These are phyloP conservation scores for Hipparchia semele DNA, from an alignment of 2,888 invertebrate genomes.

Conservation along the genomic window DNA sequence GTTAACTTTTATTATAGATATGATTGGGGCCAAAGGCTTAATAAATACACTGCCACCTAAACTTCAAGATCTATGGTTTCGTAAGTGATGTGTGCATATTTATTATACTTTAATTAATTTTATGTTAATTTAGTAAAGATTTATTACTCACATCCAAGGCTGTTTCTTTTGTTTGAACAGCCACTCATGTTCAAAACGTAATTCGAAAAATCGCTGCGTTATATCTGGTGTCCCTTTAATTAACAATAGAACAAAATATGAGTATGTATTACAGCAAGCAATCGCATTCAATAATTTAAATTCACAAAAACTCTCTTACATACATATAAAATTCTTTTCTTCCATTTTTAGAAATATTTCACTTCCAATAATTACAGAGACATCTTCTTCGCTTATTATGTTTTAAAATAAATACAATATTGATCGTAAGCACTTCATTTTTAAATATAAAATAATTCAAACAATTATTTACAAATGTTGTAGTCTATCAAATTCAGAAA, in stretches of 20 bases:
- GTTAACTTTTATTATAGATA: no score
- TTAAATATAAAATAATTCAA: not conserved
- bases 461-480: no score
- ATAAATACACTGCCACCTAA: no score
- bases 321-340: slow-evolving; percentile 66
- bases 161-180: slow-evolving; percentile 75
- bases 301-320: slow-evolving; percentile 53
- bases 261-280: slow-evolving; percentile 8
- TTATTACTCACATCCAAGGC: slow-evolving; percentile 69
- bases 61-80: no score
- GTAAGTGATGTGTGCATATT: no score
- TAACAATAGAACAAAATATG: slow-evolving; percentile 19
- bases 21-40: no score
- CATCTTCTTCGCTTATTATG: not conserved
- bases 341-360: slow-evolving; percentile 52
- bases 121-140: not conserved
- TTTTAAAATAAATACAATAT: not conserved
- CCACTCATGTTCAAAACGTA: slow-evolving; percentile 72
- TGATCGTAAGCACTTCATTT: not conserved
- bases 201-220: slow-evolving; percentile 63
- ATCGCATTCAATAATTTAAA: not conserved
- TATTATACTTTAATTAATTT: not conserved
- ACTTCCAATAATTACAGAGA: not conserved
- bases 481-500: no score
- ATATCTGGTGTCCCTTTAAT: slow-evolving; percentile 70